Evolutionary conservation across 2,113 vertebrate species (phyloP), one percentile per base, ranked within the genome.

Genomic region (Aspidoscelis tigris): DNA sequence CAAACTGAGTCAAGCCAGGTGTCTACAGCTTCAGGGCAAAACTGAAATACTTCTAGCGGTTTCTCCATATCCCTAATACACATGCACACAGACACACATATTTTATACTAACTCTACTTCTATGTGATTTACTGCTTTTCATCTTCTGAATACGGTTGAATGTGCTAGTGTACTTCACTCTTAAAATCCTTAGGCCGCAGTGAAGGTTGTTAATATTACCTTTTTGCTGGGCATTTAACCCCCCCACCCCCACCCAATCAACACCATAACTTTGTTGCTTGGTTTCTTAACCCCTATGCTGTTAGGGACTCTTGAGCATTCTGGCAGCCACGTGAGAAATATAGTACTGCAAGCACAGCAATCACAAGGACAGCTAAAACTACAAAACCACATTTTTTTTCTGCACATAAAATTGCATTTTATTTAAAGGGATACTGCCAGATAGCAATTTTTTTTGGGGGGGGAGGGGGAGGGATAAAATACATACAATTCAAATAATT

Each of bases 341-440:
- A 61, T 4, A 61, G 18, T 61, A 61, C 58, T 80, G 68, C 43
- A 74, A 1, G 81, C 91, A 91, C 43, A 82, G 84, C 84, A 87
- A 82, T 81, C 83, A 93, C 43, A 88, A 66, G 88, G 92, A 26
- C 43, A 89, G 71, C 24, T 78, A 71, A 83, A 65, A 76, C 88
- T 76, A 7, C 81, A 92, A 79, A 92, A 90, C 82, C 65, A 89
- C 83, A 69, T 10, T 33, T 47, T 91, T 87, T 33, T 89, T 83
- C 83, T 88, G 83, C 86, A 90, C 88, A 80, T 18, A 79, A 50
- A 24, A 55, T 41, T 47, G 88, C 47, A 9, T 0, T 86, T 78
- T 68, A 89, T 91, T 93, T 93, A 94, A 95, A 95, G 92, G 93
- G 94, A 95, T 90, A 95, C 93, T 94, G 93, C 86, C 88, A 84